Evolutionary conservation across 1,140 invertebrate species (phyloP), one percentile per base, ranked within the genome.

Genomic region (Camponotus vicinus): DNA sequence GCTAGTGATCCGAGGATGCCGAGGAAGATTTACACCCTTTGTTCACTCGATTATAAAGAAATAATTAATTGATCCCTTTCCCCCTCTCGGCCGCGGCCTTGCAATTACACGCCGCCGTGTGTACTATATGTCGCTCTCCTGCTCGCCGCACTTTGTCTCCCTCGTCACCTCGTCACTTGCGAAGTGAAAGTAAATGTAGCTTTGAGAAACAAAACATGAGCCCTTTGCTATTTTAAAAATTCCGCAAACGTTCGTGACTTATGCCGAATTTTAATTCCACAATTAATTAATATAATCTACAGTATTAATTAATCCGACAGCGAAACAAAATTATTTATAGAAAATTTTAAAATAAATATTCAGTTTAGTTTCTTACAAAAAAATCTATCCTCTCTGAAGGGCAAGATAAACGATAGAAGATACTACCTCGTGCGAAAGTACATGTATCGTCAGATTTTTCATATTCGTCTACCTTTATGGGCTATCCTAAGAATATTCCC

Each of bases 1-100:
- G 69, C 70, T 90, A 93, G 55, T 80, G 85, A 88, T 61, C 71
- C 86, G 89, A 87, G 90, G 92, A 83, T 88, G 66, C n/a, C 34
- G 73, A 49, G 3, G 11, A 71, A 87, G 88, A 90, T 89, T 89
- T 86, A 55, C 88, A 75, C 88, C 70, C 85, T 86, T 90, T 87
- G 89, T 63, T 89, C 88, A 64, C 49, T 75, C 66, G 77, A 52
- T 89, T 77, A 85, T 83, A 85, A 89, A 86, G 42, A 84, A 88
- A 80, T 85, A 84, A 85, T 77, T 78, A 79, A 88, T 82, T 73
- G 67, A 71, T 71, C 66, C 52, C 6, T 11, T 18, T 8, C 67
- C 79, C 79, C 49, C 78, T 37, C 37, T 40, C 45, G 77, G 45
- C 9, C 78, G 52, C 67, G 79, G 79, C 79, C 79, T 82, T 82